Evolutionary conservation across 1,140 invertebrate species (phyloP).

Genomic region (Drosophila watanabei): DNA sequence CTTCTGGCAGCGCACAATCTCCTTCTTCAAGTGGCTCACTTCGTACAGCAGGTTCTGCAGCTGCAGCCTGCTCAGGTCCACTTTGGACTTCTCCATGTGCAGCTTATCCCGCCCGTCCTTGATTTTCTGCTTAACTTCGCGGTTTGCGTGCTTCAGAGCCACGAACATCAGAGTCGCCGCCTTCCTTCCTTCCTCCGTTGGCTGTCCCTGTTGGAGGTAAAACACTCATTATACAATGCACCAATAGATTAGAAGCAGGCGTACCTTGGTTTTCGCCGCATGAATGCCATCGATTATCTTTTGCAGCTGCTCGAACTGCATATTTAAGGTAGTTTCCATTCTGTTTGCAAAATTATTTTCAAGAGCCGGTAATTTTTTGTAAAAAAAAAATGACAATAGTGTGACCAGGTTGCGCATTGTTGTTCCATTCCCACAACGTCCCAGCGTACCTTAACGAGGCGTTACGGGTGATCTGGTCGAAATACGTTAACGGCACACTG

Average conservation of each 20-base stretch:
- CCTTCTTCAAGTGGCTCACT: conserved; percentile 96
- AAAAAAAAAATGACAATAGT: neutral
- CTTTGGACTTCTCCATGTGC: conserved; percentile 92
- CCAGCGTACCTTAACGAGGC: neutral
- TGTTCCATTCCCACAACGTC: neutral
- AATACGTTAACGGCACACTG: neutral
- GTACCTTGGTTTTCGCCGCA: conserved; percentile 50
- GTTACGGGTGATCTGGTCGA: neutral
- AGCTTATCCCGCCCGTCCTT: conserved; percentile 93
- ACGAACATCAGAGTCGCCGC: conserved; percentile 92
- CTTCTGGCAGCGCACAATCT: conserved; percentile 96
- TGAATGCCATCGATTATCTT: conserved; percentile 50
- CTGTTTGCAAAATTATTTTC: conserved; percentile 9
- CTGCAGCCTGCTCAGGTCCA: conserved; percentile 95
- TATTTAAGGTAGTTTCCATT: conserved; percentile 65
- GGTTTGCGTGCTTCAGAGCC: conserved; percentile 95
- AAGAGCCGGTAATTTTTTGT: conserved; percentile 10
- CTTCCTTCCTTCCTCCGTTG: conserved; percentile 89
- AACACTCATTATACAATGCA: neutral
- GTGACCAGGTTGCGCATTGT: neutral
- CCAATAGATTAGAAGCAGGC: neutral
- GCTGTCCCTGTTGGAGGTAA: conserved; percentile 60
- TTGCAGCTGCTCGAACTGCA: conserved; percentile 57
- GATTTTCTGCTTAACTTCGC: conserved; percentile 94
- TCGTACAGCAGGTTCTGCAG: conserved; percentile 98